Base-by-base conservation (phyloP, 1,140 invertebrate species). In the Meloidogyne chitwoodi region DNA sequence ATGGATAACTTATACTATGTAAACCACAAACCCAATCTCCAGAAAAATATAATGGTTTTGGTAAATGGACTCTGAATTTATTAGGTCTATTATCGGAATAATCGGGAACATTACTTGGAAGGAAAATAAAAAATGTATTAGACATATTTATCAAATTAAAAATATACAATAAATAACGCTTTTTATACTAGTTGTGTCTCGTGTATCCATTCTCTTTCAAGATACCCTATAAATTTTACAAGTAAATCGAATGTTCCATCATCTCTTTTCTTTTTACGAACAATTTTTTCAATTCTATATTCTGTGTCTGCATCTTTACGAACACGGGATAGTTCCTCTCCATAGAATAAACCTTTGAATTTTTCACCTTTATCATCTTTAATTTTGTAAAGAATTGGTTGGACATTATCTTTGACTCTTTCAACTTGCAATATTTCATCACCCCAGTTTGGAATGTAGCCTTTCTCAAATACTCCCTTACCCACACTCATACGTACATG, bases 111-210 rank as follows among this genome's bases (percentile, higher is more conserved):
- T 31, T 75, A n/a, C 66, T 73, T 16, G 74, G 74, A 4, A 75
- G 44, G 1, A 75, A 22, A n/a, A 44, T 71, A 44, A 75, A 75
- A 73, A 75, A 75, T 10, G 16, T 75, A 22, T 75, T 75, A 0
- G 72, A 70, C 11, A 65, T 63, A 27, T 3, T 11, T 26, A 24
- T 31, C 16, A n/a, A 14, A 62, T 27, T 38, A 11, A 38, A 38
- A 38, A 38, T 8, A 8, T 8, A 38, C 6, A 38, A 38, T 56
- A 24, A 29, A 16, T 5, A 38, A 29, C 24, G 34, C 14, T 27
- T 31, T 70, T 74, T 70, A 74, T 19, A 70, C 16, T 26, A 74
- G 19, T 29, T 77, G 6, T 48, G 0, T 3, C 22, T 5, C 26
- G 5, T 71, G 26, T 14, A 75, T 26, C n/a, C n/a, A n/a, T n/a